Base-by-base conservation (phyloP, 2,797 vertebrate genomes). In the Tarsius wallacei region DNA sequence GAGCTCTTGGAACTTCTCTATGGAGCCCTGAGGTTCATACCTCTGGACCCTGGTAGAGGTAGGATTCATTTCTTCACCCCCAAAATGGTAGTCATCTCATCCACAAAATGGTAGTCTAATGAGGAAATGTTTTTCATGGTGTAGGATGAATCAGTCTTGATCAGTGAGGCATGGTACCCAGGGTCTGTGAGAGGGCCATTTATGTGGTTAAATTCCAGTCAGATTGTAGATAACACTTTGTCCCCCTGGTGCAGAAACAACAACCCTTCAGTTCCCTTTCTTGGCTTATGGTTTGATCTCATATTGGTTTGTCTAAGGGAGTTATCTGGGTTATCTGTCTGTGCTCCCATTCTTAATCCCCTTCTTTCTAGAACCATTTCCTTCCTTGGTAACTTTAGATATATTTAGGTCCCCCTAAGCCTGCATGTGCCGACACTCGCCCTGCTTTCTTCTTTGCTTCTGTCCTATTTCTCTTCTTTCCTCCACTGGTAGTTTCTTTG, bases 391-490 rank as follows among this genome's bases (percentile, higher is more conserved):
- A 31, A 61, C 9, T 21, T 26, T 31, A 21, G 80, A 82, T 17
- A 0, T 24, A 51, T 73, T 24, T 36, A 66, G 47, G n/a, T 73
- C 49, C 74, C 74, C 63, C 13, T 15, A 17, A 55, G 51, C 66
- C 88, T 88, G 57, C 64, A 66, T 61, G 13, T 51, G 31, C 64
- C 19, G 6, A 42, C n/a, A 9, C 51, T 61, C 94, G 74, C 22
- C 74, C 90, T 83, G 26, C n/a, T 93, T 80, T 87, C 53, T 57
- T 53, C 70, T 74, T 74, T 66, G 47, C 53, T 51, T 0, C 5
- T 83, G 87, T 33, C 21, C 70, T 68, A 1, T 93, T 90, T 98
- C 70, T 93, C 51, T 64, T 70, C 51, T 73, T 68, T 71, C 12
- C 9, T 68, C 31, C 22, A 31, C 78, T 74, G 22, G 63, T 31